These are phyloP conservation scores for Periparus ater DNA, from an alignment of 2,797 vertebrate genomes.

Conservation along the genomic window DNA sequence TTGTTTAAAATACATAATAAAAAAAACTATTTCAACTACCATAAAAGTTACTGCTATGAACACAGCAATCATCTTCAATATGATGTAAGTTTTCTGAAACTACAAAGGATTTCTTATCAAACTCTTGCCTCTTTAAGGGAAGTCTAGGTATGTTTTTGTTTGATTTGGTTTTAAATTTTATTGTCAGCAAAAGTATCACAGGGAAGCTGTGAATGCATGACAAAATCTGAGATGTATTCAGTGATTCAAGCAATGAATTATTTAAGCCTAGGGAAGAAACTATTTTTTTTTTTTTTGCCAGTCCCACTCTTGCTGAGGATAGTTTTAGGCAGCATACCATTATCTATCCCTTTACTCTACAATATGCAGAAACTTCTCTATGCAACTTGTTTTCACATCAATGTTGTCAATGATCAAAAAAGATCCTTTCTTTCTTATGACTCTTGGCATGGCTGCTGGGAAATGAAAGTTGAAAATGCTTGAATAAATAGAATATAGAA, in stretches of 20 bases:
- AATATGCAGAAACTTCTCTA: background rate
- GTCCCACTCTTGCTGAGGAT: background rate
- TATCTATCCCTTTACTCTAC: background rate
- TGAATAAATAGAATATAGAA: conserved; percentile 63
- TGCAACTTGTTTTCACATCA: conserved; percentile 42
- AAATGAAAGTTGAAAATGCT: conserved; percentile 46
- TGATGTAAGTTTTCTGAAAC: background rate
- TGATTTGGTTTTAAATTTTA: conserved; percentile 20
- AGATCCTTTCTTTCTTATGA: background rate
- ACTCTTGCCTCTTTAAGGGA: conserved; percentile 21
- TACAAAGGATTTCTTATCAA: background rate
- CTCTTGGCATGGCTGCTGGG: conserved; percentile 48
- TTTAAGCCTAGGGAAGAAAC: background rate
- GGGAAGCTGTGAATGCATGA: conserved; percentile 20
- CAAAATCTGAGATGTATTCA: conserved; percentile 38
- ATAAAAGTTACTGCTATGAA: background rate
- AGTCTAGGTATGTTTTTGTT: conserved; percentile 1
- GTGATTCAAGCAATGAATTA: conserved; percentile 52
- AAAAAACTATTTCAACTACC: conserved; percentile 29
- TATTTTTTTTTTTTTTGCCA: background rate
- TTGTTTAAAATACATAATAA: conserved; percentile 33
- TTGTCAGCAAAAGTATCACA: conserved; percentile 52
- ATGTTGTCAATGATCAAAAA: conserved; percentile 22
- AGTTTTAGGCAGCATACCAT: background rate
- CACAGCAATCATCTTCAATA: background rate